Evolutionary conservation across 2,797 vertebrate species (phyloP).

Genomic region (Anguilla marmorata): DNA sequence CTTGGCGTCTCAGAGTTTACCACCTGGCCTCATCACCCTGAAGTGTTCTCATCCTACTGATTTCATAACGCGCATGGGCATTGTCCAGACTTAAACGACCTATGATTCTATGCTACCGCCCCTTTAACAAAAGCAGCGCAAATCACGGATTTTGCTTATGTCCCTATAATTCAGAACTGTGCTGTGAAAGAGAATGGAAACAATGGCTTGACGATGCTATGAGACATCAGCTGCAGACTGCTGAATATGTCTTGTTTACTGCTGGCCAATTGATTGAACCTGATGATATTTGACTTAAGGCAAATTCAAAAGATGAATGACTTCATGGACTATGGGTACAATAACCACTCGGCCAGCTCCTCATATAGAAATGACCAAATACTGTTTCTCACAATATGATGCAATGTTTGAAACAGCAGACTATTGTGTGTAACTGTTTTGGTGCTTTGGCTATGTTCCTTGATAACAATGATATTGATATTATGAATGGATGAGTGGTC

Average conservation of each 20-base stretch:
- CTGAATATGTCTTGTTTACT: not conserved
- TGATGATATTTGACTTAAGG: not conserved
- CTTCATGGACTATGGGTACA: not conserved
- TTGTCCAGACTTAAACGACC: not conserved
- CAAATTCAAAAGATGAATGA: not conserved
- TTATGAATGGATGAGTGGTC: not conserved
- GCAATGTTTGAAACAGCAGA: not conserved
- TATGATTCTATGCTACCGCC: not conserved
- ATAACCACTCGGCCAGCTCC: not conserved
- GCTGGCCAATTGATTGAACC: not conserved
- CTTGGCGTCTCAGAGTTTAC: conserved; percentile 1
- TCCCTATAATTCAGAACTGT: not conserved
- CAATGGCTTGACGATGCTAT: not conserved
- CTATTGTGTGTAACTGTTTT: not conserved
- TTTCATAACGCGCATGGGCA: not conserved
- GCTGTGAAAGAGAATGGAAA: not conserved
- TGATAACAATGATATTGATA: not conserved
- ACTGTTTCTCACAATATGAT: not conserved
- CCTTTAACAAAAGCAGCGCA: not conserved
- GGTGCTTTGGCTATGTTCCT: not conserved
- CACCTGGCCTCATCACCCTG: conserved; percentile 7
- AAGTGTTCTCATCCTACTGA: not conserved
- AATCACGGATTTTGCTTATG: not conserved
- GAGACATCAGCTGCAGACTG: not conserved
- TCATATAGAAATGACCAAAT: not conserved